phyloP scores from a whole-genome alignment of 2,888 invertebrate genomes.

The Panzeria rudis region DNA sequence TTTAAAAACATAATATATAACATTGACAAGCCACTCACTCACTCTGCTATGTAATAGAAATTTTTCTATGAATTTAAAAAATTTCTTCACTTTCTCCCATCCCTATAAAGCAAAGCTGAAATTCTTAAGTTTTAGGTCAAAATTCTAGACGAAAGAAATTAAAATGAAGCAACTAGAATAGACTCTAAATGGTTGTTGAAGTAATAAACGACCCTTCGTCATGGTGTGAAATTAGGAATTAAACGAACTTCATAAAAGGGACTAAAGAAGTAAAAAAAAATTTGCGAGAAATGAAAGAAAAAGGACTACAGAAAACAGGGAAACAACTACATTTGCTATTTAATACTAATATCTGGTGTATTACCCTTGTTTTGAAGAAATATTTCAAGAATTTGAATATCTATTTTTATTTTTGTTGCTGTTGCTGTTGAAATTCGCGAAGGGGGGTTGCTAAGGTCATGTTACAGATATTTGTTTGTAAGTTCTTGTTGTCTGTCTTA shows the following conservation, averaged over 20 bases:
- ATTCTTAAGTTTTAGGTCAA: slow-evolving; percentile 54
- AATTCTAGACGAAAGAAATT: slow-evolving; percentile 54
- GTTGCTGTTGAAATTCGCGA: background rate
- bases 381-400: slow-evolving; percentile 66
- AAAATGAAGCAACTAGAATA: slow-evolving; percentile 49
- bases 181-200: slow-evolving; percentile 42
- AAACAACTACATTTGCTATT: slow-evolving; percentile 33
- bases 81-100: background rate
- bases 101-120: slow-evolving; percentile 1
- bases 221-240: slow-evolving; percentile 70
- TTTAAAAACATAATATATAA: slow-evolving; percentile 74
- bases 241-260: slow-evolving; percentile 65
- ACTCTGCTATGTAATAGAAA: slow-evolving; percentile 63
- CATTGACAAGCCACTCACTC: slow-evolving; percentile 71
- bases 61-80: slow-evolving; percentile 52
- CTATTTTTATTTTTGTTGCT: slow-evolving; percentile 2
- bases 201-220: slow-evolving; percentile 64
- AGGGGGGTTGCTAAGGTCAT: slow-evolving; percentile 55
- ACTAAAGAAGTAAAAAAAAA: background rate
- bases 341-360: background rate
- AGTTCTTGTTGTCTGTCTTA: background rate
- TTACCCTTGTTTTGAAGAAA: slow-evolving; percentile 17
- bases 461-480: slow-evolving; percentile 35
- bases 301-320: slow-evolving; percentile 14
- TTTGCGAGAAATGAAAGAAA: background rate